Conservation (phyloP, 2,113 vertebrate genomes). For the Poeciliopsis turrubarensis region DNA sequence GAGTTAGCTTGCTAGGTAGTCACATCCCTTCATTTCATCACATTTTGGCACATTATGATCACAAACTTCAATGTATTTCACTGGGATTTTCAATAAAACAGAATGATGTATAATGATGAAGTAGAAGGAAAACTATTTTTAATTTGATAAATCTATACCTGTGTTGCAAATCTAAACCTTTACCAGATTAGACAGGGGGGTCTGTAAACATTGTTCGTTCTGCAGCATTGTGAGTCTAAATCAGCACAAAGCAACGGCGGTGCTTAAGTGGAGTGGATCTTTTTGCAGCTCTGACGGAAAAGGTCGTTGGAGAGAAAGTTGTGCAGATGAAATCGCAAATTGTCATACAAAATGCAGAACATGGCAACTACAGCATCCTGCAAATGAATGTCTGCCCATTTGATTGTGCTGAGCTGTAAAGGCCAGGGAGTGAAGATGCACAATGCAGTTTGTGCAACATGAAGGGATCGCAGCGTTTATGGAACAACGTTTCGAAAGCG, state of each 20-base stretch:
- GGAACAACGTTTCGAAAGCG: not conserved
- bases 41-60: no score
- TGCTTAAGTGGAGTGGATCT: not conserved
- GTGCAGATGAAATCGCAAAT: not conserved
- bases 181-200: no score
- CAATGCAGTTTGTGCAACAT: not conserved
- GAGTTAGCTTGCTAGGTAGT: no score
- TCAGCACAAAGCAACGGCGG: not conserved
- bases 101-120: no score
- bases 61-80: no score
- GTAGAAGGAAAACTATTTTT: no score
- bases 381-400: not conserved
- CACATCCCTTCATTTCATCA: no score
- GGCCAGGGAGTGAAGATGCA: not conserved
- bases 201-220: no score
- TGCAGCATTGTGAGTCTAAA: not conserved
- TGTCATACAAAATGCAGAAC: not conserved
- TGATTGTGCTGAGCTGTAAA: not conserved
- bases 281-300: not conserved
- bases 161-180: no score
- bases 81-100: no score
- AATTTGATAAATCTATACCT: no score
- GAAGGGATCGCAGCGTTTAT: not conserved
- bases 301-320: not conserved
- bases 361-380: not conserved